Percentiles rank a stretch among this genome's conserved stretches.
phyloP scores from a whole-genome alignment of 2,113 vertebrate genomes.

The Microtus richardsoni region DNA sequence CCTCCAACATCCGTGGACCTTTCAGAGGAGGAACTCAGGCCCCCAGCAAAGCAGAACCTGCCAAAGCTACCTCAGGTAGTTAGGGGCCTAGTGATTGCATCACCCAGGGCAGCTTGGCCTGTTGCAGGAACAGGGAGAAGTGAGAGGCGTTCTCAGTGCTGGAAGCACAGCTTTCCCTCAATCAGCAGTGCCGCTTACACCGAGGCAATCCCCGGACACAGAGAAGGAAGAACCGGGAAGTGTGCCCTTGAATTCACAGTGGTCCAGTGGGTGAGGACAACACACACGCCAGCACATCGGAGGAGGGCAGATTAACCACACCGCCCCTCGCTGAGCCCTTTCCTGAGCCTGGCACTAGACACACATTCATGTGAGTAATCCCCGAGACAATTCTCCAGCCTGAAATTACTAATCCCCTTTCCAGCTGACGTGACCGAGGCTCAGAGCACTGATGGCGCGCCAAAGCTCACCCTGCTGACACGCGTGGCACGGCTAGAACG shows the following conservation, averaged over 20 bases:
- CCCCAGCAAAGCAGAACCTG: background rate
- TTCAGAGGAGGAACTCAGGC: conserved; percentile 5
- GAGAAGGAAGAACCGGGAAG: background rate
- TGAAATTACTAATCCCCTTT: conserved; percentile 40
- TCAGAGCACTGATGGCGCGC: background rate
- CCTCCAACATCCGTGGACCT: background rate
- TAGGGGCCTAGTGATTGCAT: background rate
- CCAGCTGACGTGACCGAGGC: conserved; percentile 33
- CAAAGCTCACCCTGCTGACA: background rate
- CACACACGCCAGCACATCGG: background rate
- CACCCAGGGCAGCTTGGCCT: background rate
- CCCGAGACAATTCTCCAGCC: conserved; percentile 9
- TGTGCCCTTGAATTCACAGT: conserved; percentile 14
- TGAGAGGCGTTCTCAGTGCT: background rate
- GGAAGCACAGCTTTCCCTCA: background rate
- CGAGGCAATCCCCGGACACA: background rate
- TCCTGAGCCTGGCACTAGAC: conserved; percentile 12
- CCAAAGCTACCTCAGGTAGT: background rate
- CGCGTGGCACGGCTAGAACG: background rate
- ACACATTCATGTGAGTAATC: conserved; percentile 41
- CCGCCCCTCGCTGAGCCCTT: background rate
- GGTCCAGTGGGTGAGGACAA: background rate
- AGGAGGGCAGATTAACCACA: background rate
- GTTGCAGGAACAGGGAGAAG: background rate
- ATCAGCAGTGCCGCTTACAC: background rate